These are phyloP conservation scores for Ricordea florida DNA, from an alignment of 92 coral and sea anemone genomes.

Conservation along the genomic window DNA sequence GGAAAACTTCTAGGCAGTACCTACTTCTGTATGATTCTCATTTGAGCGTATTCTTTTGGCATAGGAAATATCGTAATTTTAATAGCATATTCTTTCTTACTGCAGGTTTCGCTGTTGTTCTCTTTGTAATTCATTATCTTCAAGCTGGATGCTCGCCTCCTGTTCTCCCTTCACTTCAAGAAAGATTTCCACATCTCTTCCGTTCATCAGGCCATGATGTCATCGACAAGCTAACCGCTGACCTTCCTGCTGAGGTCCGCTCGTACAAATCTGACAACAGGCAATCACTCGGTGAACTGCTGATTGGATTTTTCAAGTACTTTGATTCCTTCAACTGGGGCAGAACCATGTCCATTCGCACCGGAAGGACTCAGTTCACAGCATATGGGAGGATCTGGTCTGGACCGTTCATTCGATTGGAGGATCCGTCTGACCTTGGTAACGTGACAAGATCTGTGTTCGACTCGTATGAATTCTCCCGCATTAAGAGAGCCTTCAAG, in stretches of 20 bases:
- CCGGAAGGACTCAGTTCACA: slow-evolving; percentile 10
- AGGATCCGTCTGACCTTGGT: slow-evolving; percentile 56
- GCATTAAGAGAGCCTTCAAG: slow-evolving; percentile 46
- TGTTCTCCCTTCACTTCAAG: slow-evolving; percentile 32
- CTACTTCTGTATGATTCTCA: too few relatives aligned
- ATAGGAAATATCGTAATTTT: too few relatives aligned
- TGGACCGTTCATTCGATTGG: slow-evolving; percentile 39
- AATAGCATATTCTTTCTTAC: background rate
- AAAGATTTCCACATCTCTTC: slow-evolving; percentile 10
- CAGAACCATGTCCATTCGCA: slow-evolving; percentile 50
- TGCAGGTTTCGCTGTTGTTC: slow-evolving; percentile 47
- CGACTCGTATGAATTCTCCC: slow-evolving; percentile 34
- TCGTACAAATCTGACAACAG: slow-evolving; percentile 44
- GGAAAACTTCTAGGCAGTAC: too few relatives aligned
- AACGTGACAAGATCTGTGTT: slow-evolving; percentile 53
- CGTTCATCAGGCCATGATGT: background rate
- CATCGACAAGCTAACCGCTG: slow-evolving; percentile 14
- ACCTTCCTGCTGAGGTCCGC: slow-evolving; percentile 5
- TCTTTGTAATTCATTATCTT: slow-evolving; percentile 39
- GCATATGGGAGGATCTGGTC: slow-evolving; percentile 30
- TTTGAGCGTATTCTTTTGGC: too few relatives aligned
- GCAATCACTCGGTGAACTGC: slow-evolving; percentile 74
- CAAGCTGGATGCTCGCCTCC: slow-evolving; percentile 34
- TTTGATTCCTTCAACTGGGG: slow-evolving; percentile 53
- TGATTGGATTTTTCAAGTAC: slow-evolving; percentile 80